Conservation (phyloP, 1,140 invertebrate genomes). For the Drosophila kanapiae region DNA sequence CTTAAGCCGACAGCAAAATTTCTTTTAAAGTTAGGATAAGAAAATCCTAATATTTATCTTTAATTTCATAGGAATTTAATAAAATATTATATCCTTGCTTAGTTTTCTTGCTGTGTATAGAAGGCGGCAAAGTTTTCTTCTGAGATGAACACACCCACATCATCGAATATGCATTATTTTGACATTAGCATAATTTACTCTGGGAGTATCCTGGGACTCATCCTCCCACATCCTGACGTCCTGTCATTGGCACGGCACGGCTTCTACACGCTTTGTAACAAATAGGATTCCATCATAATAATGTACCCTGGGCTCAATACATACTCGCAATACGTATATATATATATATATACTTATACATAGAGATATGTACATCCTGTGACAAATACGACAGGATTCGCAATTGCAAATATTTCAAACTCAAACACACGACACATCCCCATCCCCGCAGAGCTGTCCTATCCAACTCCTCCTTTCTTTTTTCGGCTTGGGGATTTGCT, state of each 20-base stretch:
- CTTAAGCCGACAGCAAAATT: too few species aligned
- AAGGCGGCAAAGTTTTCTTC: constrained; percentile 29
- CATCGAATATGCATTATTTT: constrained; percentile 85
- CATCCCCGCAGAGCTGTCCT: neutral
- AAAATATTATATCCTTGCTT: neutral
- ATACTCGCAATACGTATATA: constrained; percentile 33
- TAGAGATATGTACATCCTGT: constrained; percentile 58
- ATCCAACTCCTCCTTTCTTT: constrained; percentile 42
- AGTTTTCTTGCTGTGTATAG: constrained; percentile 1
- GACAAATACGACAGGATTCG: constrained; percentile 81
- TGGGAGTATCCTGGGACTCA: constrained; percentile 39
- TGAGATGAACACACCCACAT: constrained; percentile 60
- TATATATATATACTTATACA: constrained; percentile 11
- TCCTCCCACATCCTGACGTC: constrained; percentile 29
- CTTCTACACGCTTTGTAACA: constrained; percentile 72
- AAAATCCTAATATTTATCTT: too few species aligned
- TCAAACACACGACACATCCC: constrained; percentile 65
- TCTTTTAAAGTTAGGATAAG: too few species aligned
- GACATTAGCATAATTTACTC: constrained; percentile 85
- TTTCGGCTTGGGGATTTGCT: constrained; percentile 68
- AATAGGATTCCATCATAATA: constrained; percentile 84
- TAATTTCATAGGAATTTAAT: too few species aligned
- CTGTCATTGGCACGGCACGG: constrained; percentile 76
- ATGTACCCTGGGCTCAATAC: constrained; percentile 44
- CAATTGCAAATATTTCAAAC: constrained; percentile 83